Evolutionary conservation across 2,888 invertebrate species (phyloP).

Genomic region (Rhingia rostrata): DNA sequence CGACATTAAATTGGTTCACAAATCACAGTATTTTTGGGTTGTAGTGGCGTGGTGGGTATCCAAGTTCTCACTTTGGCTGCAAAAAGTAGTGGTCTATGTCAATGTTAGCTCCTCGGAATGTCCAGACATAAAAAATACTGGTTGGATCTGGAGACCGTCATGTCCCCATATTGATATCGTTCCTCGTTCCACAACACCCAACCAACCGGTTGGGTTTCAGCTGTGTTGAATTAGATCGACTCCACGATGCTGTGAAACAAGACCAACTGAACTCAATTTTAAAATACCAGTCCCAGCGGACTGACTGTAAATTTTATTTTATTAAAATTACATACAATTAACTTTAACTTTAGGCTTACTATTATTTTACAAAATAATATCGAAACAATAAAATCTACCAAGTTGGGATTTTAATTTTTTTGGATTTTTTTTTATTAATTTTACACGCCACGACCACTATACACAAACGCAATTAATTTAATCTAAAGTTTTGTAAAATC

Average conservation of each 20-base stretch:
- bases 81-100: too few relatives aligned
- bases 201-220: too few relatives aligned
- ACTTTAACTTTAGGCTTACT: constrained; percentile 18
- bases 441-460: constrained; percentile 27
- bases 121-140: too few relatives aligned
- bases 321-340: constrained; percentile 57
- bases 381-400: constrained; percentile 26
- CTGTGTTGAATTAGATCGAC: too few relatives aligned
- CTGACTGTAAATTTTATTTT: constrained; percentile 41
- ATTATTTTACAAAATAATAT: constrained; percentile 60
- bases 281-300: constrained; percentile 28
- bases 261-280: not conserved
- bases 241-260: not conserved
- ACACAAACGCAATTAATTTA: constrained; percentile 13
- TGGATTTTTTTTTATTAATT: not conserved
- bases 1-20: too few relatives aligned
- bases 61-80: too few relatives aligned
- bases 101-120: too few relatives aligned
- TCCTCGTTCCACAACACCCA: too few relatives aligned
- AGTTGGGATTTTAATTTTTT: constrained; percentile 3
- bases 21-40: too few relatives aligned
- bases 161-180: too few relatives aligned
- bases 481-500: constrained; percentile 16
- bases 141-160: too few relatives aligned
- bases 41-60: too few relatives aligned